phyloP scores from a whole-genome alignment of 2,797 vertebrate genomes.

The Propithecus perrieri region DNA sequence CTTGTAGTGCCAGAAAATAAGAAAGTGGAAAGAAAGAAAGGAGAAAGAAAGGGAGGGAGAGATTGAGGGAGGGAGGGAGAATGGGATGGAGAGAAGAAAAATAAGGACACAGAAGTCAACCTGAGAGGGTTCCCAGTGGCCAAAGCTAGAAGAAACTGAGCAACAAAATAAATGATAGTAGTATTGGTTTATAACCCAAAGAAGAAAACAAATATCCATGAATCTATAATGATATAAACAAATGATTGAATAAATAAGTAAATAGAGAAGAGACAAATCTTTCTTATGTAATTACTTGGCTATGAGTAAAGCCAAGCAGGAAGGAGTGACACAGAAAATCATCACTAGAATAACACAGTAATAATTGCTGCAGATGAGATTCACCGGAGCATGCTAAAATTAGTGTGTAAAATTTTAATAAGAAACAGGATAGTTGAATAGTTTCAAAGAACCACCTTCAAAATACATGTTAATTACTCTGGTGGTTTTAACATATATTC shows the following conservation, averaged over 20 bases:
- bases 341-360: not conserved
- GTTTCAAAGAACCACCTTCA: not conserved
- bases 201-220: not conserved
- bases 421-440: not conserved
- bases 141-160: not conserved
- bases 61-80: not conserved
- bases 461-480: not conserved
- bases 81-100: not conserved
- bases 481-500: not conserved
- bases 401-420: not conserved
- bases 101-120: not conserved
- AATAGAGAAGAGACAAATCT: not conserved
- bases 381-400: not conserved
- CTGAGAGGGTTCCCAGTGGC: not conserved
- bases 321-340: conserved; percentile 15
- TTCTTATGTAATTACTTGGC: not conserved
- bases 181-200: not conserved
- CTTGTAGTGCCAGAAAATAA: not conserved
- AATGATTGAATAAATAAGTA: not conserved
- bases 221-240: not conserved
- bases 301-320: not conserved
- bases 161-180: not conserved
- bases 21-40: not conserved
- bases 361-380: not conserved
- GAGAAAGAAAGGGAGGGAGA: too few relatives aligned